These are phyloP conservation scores for Hofmannophila pseudospretella DNA, from an alignment of 2,888 invertebrate species.

Conservation along the genomic window DNA sequence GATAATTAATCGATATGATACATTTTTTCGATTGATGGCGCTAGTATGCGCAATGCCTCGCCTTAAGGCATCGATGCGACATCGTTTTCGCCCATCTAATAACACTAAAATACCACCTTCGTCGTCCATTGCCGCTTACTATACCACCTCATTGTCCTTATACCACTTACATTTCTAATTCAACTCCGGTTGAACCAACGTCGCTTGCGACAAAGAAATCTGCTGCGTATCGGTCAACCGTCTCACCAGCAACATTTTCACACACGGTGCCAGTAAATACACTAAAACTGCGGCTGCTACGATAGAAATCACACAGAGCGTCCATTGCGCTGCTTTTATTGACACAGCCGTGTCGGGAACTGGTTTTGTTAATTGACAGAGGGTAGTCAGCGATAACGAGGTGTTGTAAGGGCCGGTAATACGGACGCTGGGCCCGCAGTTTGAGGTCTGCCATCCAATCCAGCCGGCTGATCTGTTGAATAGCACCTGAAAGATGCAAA, in stretches of 20 bases:
- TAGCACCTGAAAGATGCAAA: slow-evolving; percentile 44
- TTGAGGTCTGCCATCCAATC: slow-evolving; percentile 61
- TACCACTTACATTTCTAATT: no score
- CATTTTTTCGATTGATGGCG: no score
- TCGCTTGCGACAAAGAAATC: slow-evolving; percentile 56
- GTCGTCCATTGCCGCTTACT: no score
- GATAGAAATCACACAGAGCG: slow-evolving; percentile 49
- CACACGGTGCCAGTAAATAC: slow-evolving; percentile 55
- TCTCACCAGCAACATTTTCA: slow-evolving; percentile 42
- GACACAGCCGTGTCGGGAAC: slow-evolving; percentile 42
- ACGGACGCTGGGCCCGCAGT: slow-evolving; percentile 56
- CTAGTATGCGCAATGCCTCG: no score
- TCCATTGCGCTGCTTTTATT: slow-evolving; percentile 61
- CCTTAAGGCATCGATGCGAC: no score
- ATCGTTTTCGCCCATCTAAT: no score
- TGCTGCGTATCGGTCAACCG: slow-evolving; percentile 40
- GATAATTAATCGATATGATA: no score
- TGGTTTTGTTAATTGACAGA: slow-evolving; percentile 37
- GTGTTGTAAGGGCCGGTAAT: slow-evolving; percentile 58
- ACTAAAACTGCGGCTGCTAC: slow-evolving; percentile 49
- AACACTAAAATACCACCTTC: no score
- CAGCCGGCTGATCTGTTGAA: slow-evolving; percentile 69
- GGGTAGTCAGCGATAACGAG: slow-evolving; percentile 32
- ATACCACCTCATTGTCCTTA: no score
- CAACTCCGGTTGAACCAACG: slow-evolving; percentile 54